Percentiles rank a stretch among this genome's conserved stretches.
These are phyloP conservation scores for Drosophila histrio DNA, from an alignment of 2,888 invertebrate species.

Conservation along the genomic window DNA sequence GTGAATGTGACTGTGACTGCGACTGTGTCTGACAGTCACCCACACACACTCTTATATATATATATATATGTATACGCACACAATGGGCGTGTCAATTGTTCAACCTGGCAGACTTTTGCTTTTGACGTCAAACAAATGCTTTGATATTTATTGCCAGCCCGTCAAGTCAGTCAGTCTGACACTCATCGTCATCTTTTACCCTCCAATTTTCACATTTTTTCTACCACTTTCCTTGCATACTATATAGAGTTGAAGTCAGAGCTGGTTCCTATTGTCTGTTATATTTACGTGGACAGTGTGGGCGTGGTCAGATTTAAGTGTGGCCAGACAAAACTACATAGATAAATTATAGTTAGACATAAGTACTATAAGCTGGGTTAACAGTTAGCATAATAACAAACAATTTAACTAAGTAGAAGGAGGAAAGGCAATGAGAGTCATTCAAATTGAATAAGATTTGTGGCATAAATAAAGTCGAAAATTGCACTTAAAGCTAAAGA, in stretches of 20 bases:
- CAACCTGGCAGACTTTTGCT: constrained; percentile 54
- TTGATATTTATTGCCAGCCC: constrained; percentile 72
- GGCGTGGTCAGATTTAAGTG: constrained; percentile 27
- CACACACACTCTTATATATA: constrained; percentile 7
- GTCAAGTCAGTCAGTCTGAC: constrained; percentile 28
- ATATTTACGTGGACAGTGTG: constrained; percentile 12
- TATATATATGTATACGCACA: neutral
- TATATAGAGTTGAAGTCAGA: too few relatives aligned
- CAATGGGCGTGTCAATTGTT: constrained; percentile 39
- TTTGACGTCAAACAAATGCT: constrained; percentile 75
- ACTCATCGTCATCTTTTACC: constrained; percentile 19
- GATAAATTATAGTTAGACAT: constrained; percentile 18
- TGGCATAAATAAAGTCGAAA: neutral
- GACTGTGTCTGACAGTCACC: constrained; percentile 34
- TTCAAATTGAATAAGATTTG: constrained; percentile 7
- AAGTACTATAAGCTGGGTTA: neutral
- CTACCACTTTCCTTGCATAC: neutral
- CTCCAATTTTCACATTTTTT: too few relatives aligned
- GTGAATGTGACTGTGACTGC: constrained; percentile 31
- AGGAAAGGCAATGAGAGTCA: neutral
- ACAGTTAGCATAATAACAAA: constrained; percentile 4
- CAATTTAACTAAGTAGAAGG: constrained; percentile 7
- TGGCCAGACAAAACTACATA: constrained; percentile 25
- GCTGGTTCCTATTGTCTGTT: constrained; percentile 14
- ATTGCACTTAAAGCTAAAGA: neutral